Evolutionary conservation across 2,797 vertebrate genomes (phyloP), one percentile per base, ranked within the genome.

Genomic region (Alauda arvensis): DNA sequence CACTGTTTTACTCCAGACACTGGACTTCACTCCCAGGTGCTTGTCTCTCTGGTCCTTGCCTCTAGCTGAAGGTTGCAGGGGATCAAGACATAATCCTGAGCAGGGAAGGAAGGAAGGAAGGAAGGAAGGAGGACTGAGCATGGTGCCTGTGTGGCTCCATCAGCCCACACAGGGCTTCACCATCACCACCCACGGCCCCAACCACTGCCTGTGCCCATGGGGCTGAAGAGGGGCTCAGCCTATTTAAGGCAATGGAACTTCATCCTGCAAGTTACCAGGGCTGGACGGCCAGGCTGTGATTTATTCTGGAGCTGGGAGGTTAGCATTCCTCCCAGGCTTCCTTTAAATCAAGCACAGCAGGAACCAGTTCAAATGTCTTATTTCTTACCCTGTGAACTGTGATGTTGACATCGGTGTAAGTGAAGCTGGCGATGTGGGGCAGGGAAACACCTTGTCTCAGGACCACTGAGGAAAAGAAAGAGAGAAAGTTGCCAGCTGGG

Each of bases 371-470:
- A 8, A 45, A 29, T 8, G 18, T 16, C 70, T 23, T 5, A 2
- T 26, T 70, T 51, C 61, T 79, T 34, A 95, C 94, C 92, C 77
- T 91, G 85, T 93, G 94, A 26, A 95, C 77, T 12, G 31, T 4
- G 6, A 92, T 4, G 3, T 17, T 84, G 68, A 70, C 21, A 0
- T 91, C 11, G 0, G 23, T 62, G 75, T 93, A 95, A 85, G 77
- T 86, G 8, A 95, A 92, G 29, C 53, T 43, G 26, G 37, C 4
- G 3, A 71, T 10, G 39, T 93, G 94, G n/a, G 94, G 94, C 80
- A 95, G 80, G 77, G 13, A 57, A 6, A 93, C 8, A 2, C 94
- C 94, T 34, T 87, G 83, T 1, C 60, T 87, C 65, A 95, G 85
- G 29, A 93, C 53, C 43, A 0, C 94, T 95, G 16, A 60, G 34